Evolutionary conservation across 2,797 vertebrate species (phyloP).

Genomic region (Melanotaenia trifasciata): DNA sequence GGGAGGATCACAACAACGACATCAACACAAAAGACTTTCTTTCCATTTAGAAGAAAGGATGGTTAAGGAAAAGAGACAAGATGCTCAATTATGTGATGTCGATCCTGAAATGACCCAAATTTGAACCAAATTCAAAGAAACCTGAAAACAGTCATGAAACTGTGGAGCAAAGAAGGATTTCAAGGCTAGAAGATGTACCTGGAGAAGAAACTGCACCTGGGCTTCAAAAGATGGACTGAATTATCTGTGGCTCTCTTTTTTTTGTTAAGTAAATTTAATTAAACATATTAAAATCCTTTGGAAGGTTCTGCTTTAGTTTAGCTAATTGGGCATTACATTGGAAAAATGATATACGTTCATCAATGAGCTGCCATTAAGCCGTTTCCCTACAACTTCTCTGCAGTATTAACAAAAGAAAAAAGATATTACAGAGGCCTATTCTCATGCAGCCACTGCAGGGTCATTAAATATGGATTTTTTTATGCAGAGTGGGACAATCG

Average conservation of each 20-base stretch:
- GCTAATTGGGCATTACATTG: conserved; percentile 5
- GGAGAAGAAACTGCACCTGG: not conserved
- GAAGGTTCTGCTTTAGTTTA: not conserved
- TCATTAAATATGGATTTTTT: conserved; percentile 77
- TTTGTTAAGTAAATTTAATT: not conserved
- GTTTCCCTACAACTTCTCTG: conserved; percentile 31
- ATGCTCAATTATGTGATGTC: not conserved
- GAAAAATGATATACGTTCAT: not conserved
- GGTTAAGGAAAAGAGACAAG: not conserved
- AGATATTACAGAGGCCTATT: conserved; percentile 59
- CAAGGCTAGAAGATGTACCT: not conserved
- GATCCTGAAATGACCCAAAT: not conserved
- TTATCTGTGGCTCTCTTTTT: not conserved
- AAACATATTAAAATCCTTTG: conserved; percentile 4
- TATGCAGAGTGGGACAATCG: conserved; percentile 50
- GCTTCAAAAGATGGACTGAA: not conserved
- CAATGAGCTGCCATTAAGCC: not conserved
- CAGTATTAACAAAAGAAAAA: conserved; percentile 23
- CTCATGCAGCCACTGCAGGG: conserved; percentile 55
- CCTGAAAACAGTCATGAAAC: not conserved
- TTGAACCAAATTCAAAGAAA: not conserved
- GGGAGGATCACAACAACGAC: not conserved
- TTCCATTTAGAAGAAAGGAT: not conserved
- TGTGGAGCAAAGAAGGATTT: not conserved
- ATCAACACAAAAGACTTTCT: not conserved